These are phyloP conservation scores for Chrysogorgia sp. DNA, from an alignment of 92 coral and sea anemone genomes.

Conservation along the genomic window DNA sequence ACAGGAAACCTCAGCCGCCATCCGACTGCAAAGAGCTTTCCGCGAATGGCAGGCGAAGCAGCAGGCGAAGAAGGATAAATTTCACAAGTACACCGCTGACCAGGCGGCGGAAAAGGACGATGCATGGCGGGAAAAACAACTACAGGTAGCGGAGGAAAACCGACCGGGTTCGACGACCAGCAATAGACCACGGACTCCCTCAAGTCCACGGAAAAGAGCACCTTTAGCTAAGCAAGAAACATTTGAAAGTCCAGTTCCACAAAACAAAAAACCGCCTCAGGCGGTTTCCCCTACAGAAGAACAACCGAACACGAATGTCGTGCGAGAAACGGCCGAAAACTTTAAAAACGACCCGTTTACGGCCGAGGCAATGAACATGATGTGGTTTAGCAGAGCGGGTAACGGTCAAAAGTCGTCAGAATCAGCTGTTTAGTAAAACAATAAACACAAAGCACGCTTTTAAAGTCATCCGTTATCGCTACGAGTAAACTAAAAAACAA, in stretches of 20 bases:
- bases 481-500: neutral
- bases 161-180: slow-evolving; percentile 11
- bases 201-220: slow-evolving; percentile 36
- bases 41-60: slow-evolving; percentile 70
- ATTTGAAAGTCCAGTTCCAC: slow-evolving; percentile 7
- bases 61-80: slow-evolving; percentile 52
- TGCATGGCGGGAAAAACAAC: slow-evolving; percentile 77
- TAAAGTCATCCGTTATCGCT: slow-evolving; percentile 23
- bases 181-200: slow-evolving; percentile 12
- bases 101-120: slow-evolving; percentile 71
- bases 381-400: slow-evolving; percentile 33
- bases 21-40: slow-evolving; percentile 78
- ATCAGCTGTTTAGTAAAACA: slow-evolving; percentile 30
- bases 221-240: slow-evolving; percentile 13
- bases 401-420: slow-evolving; percentile 37
- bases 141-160: slow-evolving; percentile 20
- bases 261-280: slow-evolving; percentile 5
- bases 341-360: slow-evolving; percentile 41
- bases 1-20: slow-evolving; percentile 69
- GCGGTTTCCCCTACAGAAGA: neutral
- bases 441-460: slow-evolving; percentile 23
- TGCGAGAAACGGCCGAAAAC: slow-evolving; percentile 36
- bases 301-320: slow-evolving; percentile 19
- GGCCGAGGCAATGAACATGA: slow-evolving; percentile 46
- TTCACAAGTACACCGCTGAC: neutral